Evolutionary conservation across 2,888 invertebrate species (phyloP).

Genomic region (Cosmorhoe ocellata): DNA sequence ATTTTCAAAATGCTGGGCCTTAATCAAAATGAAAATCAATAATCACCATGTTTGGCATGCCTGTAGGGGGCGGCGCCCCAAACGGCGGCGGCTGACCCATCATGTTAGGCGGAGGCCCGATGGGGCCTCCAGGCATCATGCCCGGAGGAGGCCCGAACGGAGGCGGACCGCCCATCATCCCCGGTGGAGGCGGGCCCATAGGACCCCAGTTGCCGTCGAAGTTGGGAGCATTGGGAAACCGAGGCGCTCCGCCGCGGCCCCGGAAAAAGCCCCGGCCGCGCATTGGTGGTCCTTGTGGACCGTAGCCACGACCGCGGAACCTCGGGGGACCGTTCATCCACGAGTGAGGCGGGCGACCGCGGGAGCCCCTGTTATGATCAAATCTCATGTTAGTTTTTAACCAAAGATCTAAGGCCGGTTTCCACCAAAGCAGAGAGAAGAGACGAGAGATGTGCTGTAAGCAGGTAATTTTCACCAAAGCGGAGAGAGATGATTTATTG

Average conservation of each 20-base stretch:
- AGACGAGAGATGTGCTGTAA: no score
- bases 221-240: constrained; percentile 76
- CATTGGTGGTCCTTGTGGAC: constrained; percentile 83
- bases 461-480: no score
- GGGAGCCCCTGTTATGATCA: constrained; percentile 56
- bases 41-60: constrained; percentile 82
- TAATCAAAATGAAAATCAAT: no score
- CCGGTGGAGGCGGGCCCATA: constrained; percentile 83
- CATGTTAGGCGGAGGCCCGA: constrained; percentile 81
- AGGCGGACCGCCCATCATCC: constrained; percentile 73
- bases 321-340: constrained; percentile 80
- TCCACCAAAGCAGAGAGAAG: no score
- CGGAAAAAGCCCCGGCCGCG: constrained; percentile 79
- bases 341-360: constrained; percentile 63
- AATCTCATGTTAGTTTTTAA: no score
- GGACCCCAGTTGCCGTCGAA: constrained; percentile 87
- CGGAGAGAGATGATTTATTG: no score
- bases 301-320: constrained; percentile 86
- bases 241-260: constrained; percentile 69
- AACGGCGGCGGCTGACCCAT: constrained; percentile 81
- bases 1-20: no score
- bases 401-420: no score
- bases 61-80: constrained; percentile 66
- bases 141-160: constrained; percentile 77
- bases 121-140: constrained; percentile 83